Conservation (phyloP, 2,113 vertebrate genomes). For the Oreochromis tanganicae region DNA sequence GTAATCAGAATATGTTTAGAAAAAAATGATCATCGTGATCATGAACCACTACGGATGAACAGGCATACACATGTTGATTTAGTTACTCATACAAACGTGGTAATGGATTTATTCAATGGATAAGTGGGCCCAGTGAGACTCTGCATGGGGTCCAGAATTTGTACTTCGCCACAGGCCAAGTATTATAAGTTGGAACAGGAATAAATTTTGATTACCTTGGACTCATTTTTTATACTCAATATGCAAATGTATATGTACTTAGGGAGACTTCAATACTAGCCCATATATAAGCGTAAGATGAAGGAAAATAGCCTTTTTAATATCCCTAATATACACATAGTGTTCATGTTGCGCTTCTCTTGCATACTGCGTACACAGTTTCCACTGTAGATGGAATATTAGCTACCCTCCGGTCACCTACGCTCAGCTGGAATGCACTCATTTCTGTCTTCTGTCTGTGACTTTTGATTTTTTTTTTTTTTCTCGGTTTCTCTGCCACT, state of each 20-base stretch:
- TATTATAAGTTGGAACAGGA: not conserved
- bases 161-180: not conserved
- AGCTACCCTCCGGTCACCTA: conserved; percentile 30
- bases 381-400: conserved; percentile 31
- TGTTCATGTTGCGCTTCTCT: conserved; percentile 3
- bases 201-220: not conserved
- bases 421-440: conserved; percentile 17
- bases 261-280: not conserved
- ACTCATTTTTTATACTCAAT: conserved; percentile 9
- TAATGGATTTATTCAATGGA: not conserved
- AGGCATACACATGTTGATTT: not conserved
- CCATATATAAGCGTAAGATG: not conserved
- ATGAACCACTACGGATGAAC: not conserved
- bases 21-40: not conserved
- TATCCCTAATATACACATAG: conserved; percentile 5
- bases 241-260: conserved; percentile 21
- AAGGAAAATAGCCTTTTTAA: conserved; percentile 27
- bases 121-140: not conserved
- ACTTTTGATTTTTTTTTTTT: conserved; percentile 11
- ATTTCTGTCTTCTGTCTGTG: conserved; percentile 2
- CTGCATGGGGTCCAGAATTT: not conserved
- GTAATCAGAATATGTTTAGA: not conserved
- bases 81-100: not conserved
- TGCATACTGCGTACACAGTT: not conserved
- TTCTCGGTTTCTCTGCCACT: not conserved